Conservation (phyloP, 2,888 invertebrate species). For the Mechanitis messenoides region DNA sequence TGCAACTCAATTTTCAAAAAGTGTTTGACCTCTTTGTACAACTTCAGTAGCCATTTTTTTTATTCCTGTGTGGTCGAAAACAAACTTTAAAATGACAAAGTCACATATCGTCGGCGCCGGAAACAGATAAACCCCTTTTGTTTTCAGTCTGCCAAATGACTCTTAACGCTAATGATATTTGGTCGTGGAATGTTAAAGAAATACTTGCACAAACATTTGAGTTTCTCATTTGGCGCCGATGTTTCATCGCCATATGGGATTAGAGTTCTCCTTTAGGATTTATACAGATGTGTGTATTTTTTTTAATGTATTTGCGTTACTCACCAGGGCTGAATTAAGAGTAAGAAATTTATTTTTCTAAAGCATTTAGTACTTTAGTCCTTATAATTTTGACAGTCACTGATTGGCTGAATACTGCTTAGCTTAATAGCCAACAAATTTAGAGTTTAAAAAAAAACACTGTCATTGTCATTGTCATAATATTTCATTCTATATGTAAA, state of each 20-base stretch:
- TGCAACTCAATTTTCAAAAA: neutral
- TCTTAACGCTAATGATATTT: constrained; percentile 28
- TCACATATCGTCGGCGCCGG: neutral
- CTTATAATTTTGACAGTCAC: too few species aligned
- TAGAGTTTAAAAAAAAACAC: too few species aligned
- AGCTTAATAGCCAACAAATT: too few species aligned
- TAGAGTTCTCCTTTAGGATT: constrained; percentile 13
- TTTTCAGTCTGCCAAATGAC: constrained; percentile 28
- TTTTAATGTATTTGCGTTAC: neutral
- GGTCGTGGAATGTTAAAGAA: constrained; percentile 28
- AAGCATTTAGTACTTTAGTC: too few species aligned
- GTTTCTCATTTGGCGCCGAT: constrained; percentile 43
- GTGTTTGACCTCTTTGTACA: neutral
- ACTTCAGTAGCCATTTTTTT: neutral
- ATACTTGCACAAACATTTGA: constrained; percentile 38
- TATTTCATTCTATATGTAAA: too few species aligned
- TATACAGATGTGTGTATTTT: neutral
- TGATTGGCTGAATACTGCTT: too few species aligned
- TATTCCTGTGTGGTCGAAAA: neutral
- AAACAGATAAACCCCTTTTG: constrained; percentile 27
- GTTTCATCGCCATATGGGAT: constrained; percentile 35
- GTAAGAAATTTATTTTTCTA: too few species aligned
- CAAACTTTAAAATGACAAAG: neutral
- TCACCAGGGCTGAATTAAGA: too few species aligned
- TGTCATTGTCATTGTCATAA: too few species aligned